phyloP scores from a whole-genome alignment of 64 coral and sea anemone species.

The Trachythela sp. region DNA sequence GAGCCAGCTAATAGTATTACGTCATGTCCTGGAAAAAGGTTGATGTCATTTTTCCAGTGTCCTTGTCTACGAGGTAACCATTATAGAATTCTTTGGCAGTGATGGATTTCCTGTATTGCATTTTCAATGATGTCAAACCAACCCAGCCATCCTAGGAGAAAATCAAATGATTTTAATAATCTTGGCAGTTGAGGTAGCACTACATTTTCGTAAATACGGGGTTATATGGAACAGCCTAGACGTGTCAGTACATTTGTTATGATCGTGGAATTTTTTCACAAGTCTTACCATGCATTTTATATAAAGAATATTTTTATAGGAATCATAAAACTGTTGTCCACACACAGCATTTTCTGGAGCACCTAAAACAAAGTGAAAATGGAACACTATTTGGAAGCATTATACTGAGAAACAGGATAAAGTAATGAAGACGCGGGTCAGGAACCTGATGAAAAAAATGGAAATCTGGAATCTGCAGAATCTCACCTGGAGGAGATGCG shows the following conservation, averaged over 20 bases:
- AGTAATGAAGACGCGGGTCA: no score
- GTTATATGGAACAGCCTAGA: no score
- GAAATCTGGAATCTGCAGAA: not conserved
- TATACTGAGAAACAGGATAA: no score
- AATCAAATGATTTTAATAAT: not conserved
- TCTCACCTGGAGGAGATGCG: not conserved
- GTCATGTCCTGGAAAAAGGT: not conserved
- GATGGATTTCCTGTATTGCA: conserved; percentile 59
- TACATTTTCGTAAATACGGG: no score
- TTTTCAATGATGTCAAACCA: conserved; percentile 46
- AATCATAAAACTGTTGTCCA: conserved; percentile 57
- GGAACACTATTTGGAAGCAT: no score
- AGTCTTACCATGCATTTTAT: conserved; percentile 57
- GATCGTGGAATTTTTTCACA: no score
- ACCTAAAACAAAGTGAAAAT: not conserved
- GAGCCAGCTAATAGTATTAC: not conserved
- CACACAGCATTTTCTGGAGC: conserved; percentile 11
- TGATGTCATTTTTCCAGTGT: not conserved
- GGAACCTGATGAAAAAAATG: not conserved
- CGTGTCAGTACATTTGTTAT: no score
- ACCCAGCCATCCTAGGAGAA: conserved; percentile 53
- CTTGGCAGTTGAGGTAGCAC: no score
- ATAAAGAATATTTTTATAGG: conserved; percentile 31
- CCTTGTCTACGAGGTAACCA: conserved; percentile 35
- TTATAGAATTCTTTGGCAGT: conserved; percentile 62